phyloP scores from a whole-genome alignment of 1,140 invertebrate genomes.

The Zaprionus davidi region DNA sequence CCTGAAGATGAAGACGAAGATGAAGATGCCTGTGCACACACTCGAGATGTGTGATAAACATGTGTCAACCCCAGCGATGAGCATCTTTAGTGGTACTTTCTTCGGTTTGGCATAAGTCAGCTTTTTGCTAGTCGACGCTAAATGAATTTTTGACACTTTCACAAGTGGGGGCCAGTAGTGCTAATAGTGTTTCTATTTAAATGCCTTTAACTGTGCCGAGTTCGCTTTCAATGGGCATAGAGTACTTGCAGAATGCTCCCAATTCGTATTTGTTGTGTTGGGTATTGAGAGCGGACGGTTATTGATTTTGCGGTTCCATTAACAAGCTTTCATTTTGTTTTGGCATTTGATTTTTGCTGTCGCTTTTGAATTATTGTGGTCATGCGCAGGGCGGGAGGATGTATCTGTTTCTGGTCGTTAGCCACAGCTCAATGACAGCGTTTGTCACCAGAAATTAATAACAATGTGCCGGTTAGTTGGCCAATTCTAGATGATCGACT shows the following conservation, averaged over 20 bases:
- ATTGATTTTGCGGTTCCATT: constrained; percentile 76
- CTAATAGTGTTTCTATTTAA: constrained; percentile 11
- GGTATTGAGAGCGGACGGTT: constrained; percentile 58
- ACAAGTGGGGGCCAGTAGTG: constrained; percentile 38
- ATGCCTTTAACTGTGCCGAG: neutral
- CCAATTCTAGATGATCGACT: constrained; percentile 60
- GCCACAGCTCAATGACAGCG: constrained; percentile 75
- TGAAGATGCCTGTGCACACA: constrained; percentile 2
- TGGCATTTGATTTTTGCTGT: constrained; percentile 60
- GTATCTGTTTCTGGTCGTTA: constrained; percentile 68
- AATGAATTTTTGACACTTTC: constrained; percentile 66
- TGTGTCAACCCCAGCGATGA: constrained; percentile 49
- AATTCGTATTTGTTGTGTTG: constrained; percentile 40
- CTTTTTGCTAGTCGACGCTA: constrained; percentile 51
- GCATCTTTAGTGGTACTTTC: constrained; percentile 49
- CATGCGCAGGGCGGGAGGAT: constrained; percentile 24
- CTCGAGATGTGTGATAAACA: constrained; percentile 39
- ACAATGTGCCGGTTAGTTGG: constrained; percentile 77
- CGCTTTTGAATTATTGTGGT: constrained; percentile 54
- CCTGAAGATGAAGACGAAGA: neutral
- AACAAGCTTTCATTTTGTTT: constrained; percentile 75
- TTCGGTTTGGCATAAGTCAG: constrained; percentile 38
- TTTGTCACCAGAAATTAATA: constrained; percentile 82
- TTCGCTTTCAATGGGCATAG: neutral
- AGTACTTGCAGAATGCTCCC: constrained; percentile 47